These are phyloP conservation scores for Salarias fasciatus DNA, from an alignment of 2,797 vertebrate species.

Conservation along the genomic window DNA sequence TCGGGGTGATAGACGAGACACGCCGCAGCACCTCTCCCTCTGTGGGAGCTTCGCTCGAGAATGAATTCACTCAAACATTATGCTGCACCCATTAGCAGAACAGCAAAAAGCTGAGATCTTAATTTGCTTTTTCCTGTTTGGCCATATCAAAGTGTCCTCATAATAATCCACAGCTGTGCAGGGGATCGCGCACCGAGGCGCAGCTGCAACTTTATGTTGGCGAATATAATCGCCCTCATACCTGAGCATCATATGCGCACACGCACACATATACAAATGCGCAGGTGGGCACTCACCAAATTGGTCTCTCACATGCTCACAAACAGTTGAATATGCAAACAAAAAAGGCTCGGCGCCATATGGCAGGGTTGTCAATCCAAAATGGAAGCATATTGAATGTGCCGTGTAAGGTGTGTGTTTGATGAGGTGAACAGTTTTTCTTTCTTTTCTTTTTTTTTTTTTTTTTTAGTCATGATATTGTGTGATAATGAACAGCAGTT, in stretches of 20 bases:
- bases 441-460: too few relatives aligned
- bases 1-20: slow-evolving; percentile 5
- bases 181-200: slow-evolving; percentile 60
- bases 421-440: slow-evolving; percentile 20
- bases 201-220: slow-evolving; percentile 79
- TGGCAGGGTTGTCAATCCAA: slow-evolving; percentile 64
- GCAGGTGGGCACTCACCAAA: slow-evolving; percentile 33
- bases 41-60: slow-evolving; percentile 19
- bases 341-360: slow-evolving; percentile 59
- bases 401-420: slow-evolving; percentile 42
- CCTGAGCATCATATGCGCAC: slow-evolving; percentile 4
- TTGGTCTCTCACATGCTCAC: slow-evolving; percentile 35
- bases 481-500: slow-evolving; percentile 8
- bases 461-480: too few relatives aligned
- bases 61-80: slow-evolving; percentile 37
- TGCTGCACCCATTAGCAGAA: slow-evolving; percentile 48
- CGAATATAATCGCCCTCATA: slow-evolving; percentile 55
- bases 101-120: slow-evolving; percentile 71
- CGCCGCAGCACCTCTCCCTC: slow-evolving; percentile 7
- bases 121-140: slow-evolving; percentile 81
- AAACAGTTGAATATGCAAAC: slow-evolving; percentile 52
- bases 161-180: slow-evolving; percentile 81
- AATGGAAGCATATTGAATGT: slow-evolving; percentile 41
- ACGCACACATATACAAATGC: slow-evolving; percentile 18
- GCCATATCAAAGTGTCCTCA: slow-evolving; percentile 79